These are phyloP conservation scores for Drosophila orosa DNA, from an alignment of 1,140 invertebrate genomes.

Conservation along the genomic window DNA sequence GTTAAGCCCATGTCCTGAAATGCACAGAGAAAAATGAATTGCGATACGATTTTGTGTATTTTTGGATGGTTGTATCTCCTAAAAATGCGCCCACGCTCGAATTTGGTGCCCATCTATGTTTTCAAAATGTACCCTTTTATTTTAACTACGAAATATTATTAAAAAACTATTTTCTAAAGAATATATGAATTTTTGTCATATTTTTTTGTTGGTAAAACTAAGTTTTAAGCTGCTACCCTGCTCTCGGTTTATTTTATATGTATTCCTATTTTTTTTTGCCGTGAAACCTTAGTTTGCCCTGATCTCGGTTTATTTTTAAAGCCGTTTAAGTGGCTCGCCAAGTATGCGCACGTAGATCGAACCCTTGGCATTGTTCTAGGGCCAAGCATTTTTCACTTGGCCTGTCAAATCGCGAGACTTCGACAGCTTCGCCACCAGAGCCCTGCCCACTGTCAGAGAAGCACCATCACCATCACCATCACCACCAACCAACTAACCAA, in stretches of 20 bases:
- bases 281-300: background rate
- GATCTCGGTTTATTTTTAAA: constrained; percentile 70
- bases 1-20: constrained; percentile 22
- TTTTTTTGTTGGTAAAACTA: too few species aligned
- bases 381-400: constrained; percentile 63
- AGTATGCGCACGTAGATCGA: constrained; percentile 56
- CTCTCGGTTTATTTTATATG: too few species aligned
- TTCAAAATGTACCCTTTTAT: too few species aligned
- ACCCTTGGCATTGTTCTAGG: constrained; percentile 63
- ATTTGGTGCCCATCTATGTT: too few species aligned
- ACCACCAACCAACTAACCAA: background rate
- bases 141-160: too few species aligned
- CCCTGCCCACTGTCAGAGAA: constrained; percentile 36
- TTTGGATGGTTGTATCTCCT: too few species aligned
- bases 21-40: constrained; percentile 1
- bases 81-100: too few species aligned
- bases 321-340: constrained; percentile 68
- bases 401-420: constrained; percentile 61
- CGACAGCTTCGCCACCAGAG: constrained; percentile 55
- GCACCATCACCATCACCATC: background rate
- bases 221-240: too few species aligned
- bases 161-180: too few species aligned
- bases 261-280: too few species aligned
- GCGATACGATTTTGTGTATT: too few species aligned
- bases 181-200: too few species aligned